Base-by-base conservation (phyloP, 2,888 invertebrate species). In the Drosophila ustulata region DNA sequence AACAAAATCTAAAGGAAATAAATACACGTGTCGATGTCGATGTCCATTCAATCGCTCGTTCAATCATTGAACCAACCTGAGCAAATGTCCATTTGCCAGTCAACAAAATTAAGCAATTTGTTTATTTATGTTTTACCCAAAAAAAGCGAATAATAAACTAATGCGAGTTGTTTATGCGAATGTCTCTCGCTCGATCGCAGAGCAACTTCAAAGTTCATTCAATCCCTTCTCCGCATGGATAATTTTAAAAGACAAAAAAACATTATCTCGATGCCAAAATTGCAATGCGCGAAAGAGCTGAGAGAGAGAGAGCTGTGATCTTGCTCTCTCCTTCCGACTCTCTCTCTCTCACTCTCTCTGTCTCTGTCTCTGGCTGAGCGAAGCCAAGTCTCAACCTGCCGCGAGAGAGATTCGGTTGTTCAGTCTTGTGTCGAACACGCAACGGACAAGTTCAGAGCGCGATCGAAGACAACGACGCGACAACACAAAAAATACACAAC, bases 341-440 rank as follows among this genome's bases (percentile, higher is more conserved):
- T 18, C 34, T 61, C n/a, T 30, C 46, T 49, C 53, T 58, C 30
- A 25, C 51, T 52, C 23, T 52, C 23, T 34, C 8, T n/a, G 30
- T 28, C 30, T 28, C 51, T 61, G n/a, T 41, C 13, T 41, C 7
- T 13, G n/a, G 13, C 13, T 30, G 39, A 30, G 39, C 11, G 41
- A 28, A 52, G 30, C 25, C 9, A 18, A 18, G 62, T 52, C 55
- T 62, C 50, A 66, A 68, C 46, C 66, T 62, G 68, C 32, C 34
- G 32, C 34, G 65, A 53, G 50, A 32, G 32, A 45, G 56, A 45
- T 25, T 51, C 9, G 46, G 50, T 18, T 49, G 18, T 59, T 76
- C 83, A 90, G 90, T 91, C 90, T 89, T 84, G 84, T 88, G 90
- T 87, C 88, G 90, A 88, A 82, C 86, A 80, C 84, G 78, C 79